Conservation (phyloP, 1,140 invertebrate species). For the Copidosoma floridanum region DNA sequence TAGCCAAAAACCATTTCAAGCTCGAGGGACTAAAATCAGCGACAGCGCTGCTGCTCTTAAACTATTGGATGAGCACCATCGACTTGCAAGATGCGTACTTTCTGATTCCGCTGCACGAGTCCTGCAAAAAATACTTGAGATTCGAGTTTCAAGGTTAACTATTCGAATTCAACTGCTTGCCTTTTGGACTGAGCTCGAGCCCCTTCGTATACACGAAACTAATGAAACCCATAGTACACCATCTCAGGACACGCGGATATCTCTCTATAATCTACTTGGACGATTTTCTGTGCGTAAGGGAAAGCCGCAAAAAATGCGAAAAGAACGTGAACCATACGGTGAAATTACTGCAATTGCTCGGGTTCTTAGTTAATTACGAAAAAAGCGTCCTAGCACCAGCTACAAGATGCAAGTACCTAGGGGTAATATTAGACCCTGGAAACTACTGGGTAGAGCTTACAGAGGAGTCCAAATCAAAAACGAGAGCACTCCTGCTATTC, state of each 20-base stretch:
- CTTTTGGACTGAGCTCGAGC: constrained; percentile 7
- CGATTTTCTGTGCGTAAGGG: constrained; percentile 11
- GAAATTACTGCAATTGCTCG: neutral
- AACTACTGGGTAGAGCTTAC: too few species aligned
- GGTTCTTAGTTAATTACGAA: neutral
- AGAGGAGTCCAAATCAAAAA: too few species aligned
- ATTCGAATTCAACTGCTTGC: constrained; percentile 21
- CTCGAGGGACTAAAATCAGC: constrained; percentile 24
- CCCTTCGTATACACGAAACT: constrained; percentile 26
- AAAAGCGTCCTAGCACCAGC: neutral
- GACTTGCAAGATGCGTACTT: constrained; percentile 24
- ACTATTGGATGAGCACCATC: constrained; percentile 14
- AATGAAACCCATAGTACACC: constrained; percentile 15
- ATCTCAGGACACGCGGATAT: neutral
- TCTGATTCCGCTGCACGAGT: neutral
- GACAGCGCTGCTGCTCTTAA: constrained; percentile 10
- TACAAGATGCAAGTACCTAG: neutral
- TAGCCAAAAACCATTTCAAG: constrained; percentile 23
- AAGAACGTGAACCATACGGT: neutral
- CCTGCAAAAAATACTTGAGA: constrained; percentile 15
- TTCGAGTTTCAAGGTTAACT: constrained; percentile 14
- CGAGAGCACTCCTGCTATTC: too few species aligned
- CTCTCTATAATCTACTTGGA: constrained; percentile 21
- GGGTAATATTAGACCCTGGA: neutral
- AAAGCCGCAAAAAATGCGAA: neutral